A percentile compares a stretch with the other conserved stretches of the same genome.
phyloP scores from a whole-genome alignment of 1,140 invertebrate genomes.

The Zaprionus tsacasi region DNA sequence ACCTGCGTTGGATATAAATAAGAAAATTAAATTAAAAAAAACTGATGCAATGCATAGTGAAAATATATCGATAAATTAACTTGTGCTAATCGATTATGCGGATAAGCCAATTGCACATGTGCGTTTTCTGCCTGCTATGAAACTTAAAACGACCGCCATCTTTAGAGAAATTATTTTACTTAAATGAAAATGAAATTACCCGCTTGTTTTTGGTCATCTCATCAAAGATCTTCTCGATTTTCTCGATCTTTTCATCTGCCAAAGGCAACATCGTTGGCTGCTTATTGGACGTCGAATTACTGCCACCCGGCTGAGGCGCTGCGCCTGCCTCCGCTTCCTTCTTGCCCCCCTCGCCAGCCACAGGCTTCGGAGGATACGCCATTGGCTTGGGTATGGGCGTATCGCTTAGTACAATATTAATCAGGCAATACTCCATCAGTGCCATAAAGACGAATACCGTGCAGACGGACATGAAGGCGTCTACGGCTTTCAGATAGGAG shows the following conservation, averaged over 20 bases:
- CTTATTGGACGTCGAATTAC: conserved; percentile 42
- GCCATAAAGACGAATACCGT: conserved; percentile 97
- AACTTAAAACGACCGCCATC: not conserved
- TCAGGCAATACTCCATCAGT: conserved; percentile 96
- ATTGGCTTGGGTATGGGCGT: conserved; percentile 82
- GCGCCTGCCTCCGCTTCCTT: conserved; percentile 60
- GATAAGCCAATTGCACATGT: not conserved
- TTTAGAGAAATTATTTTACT: not conserved
- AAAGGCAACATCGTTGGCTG: conserved; percentile 65
- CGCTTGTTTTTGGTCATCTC: conserved; percentile 82
- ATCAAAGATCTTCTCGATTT: conserved; percentile 82
- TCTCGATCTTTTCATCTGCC: conserved; percentile 78
- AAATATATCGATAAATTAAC: not conserved
- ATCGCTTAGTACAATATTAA: conserved; percentile 91
- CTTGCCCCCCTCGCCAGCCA: conserved; percentile 64
- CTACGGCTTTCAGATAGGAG: conserved; percentile 95
- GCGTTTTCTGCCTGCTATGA: not conserved
- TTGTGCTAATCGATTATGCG: not conserved
- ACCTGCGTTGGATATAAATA: conserved; percentile 39
- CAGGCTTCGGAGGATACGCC: conserved; percentile 81
- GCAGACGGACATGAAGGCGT: conserved; percentile 96
- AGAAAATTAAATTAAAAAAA: conserved; percentile 3
- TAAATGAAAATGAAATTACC: conserved; percentile 40
- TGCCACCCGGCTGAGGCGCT: conserved; percentile 41
- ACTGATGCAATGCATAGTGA: not conserved